Evolutionary conservation across 2,113 vertebrate genomes (phyloP).

Genomic region (Pangasianodon gigas): DNA sequence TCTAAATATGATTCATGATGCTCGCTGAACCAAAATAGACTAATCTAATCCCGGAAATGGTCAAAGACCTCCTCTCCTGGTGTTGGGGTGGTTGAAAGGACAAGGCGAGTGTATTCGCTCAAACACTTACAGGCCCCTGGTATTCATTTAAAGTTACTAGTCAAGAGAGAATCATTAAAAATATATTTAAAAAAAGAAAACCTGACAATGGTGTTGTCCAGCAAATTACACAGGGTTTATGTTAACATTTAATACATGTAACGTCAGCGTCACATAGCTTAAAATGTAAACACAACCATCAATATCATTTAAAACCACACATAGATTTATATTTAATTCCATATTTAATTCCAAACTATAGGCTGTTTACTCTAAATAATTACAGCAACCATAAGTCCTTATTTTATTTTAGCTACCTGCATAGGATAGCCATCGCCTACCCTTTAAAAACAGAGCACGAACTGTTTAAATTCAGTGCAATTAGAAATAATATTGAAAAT

Average conservation of each 20-base stretch:
- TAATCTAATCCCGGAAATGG: constrained; percentile 45
- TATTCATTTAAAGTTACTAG: constrained; percentile 57
- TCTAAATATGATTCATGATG: constrained; percentile 54
- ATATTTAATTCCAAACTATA: not conserved
- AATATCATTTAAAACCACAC: not conserved
- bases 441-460: not conserved
- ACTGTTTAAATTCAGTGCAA: not conserved
- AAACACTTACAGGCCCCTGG: constrained; percentile 63
- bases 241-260: not conserved
- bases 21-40: constrained; percentile 50
- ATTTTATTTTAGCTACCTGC: not conserved
- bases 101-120: constrained; percentile 51
- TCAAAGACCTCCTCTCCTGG: constrained; percentile 60
- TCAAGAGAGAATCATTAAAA: constrained; percentile 56
- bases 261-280: not conserved
- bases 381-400: not conserved
- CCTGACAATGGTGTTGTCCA: not conserved
- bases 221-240: not conserved
- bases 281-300: not conserved
- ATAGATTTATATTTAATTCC: not conserved
- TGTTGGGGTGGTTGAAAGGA: constrained; percentile 59
- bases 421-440: not conserved
- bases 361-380: not conserved
- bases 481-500: not conserved
- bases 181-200: constrained; percentile 27